Evolutionary conservation across 2,797 vertebrate species (phyloP), one percentile per base, ranked within the genome.

Genomic region (Scleropages formosus): DNA sequence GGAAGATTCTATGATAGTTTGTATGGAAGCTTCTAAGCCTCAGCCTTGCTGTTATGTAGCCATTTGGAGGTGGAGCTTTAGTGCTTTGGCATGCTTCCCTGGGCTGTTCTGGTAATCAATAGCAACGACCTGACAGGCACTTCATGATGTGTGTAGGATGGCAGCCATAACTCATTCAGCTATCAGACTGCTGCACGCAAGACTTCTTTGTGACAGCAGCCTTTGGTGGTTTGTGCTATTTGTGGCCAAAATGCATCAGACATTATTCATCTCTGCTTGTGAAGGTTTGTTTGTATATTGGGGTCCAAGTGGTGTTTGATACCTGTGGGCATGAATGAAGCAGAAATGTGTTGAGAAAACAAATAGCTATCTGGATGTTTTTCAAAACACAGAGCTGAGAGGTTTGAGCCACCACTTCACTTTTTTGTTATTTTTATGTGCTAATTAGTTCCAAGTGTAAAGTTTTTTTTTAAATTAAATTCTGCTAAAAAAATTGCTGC

Each of bases 171-270:
- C 78, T 74, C 8, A 47, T 79, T 73, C 75, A 72, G 69, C 76
- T 72, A 80, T 76, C 75, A 75, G 78, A 77, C 78, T 86, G 84
- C 81, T 82, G 80, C 69, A 65, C 69, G 78, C 79, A 81, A 79
- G 70, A 76, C 81, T 83, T 82, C 69, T 46, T 79, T 82, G 73
- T 66, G n/a, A 46, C 46, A 11, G 73, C 77, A 39, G 31, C 11
- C 51, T 39, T 80, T 76, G 73, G 60, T 79, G 70, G 63, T 24
- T 11, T 39, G 51, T 39, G 16, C 22, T 78, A 77, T 47, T 63
- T 73, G 80, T 78, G 78, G 58, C 20, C 11, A 66, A 18, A 58
- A 73, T 73, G 31, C 49, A 18, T 59, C 31, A 83, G 74, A 73
- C 60, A 78, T 63, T 39, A 47, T 76, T 81, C 62, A 62, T 73